Conservation (phyloP, 2,888 invertebrate species). For the Plebejus anna region DNA sequence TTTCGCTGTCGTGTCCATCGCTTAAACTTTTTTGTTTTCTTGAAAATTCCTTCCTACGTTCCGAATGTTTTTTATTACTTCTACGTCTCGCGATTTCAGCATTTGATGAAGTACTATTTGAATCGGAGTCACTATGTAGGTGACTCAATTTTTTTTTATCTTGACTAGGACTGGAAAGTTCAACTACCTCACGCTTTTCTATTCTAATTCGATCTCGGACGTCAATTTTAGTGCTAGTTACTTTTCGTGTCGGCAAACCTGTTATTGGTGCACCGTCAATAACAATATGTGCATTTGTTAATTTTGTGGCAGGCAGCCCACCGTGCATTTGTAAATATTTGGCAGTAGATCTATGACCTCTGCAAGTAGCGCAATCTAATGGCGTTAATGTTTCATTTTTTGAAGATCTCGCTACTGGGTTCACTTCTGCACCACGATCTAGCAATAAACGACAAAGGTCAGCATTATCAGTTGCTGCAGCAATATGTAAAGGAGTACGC, state of each 20-base stretch:
- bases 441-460: constrained; percentile 94
- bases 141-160: constrained; percentile 51
- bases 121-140: constrained; percentile 55
- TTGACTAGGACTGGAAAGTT: constrained; percentile 65
- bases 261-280: constrained; percentile 70
- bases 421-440: constrained; percentile 91
- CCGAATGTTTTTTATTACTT: constrained; percentile 53
- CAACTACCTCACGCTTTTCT: constrained; percentile 74
- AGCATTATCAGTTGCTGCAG: constrained; percentile 95
- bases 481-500: constrained; percentile 94
- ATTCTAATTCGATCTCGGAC: constrained; percentile 72
- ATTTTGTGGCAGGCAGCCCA: constrained; percentile 88
- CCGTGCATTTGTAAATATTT: constrained; percentile 95
- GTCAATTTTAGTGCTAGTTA: constrained; percentile 76
- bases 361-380: constrained; percentile 92
- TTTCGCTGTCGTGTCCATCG: constrained; percentile 72
- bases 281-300: constrained; percentile 73
- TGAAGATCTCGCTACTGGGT: constrained; percentile 89
- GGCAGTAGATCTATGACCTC: constrained; percentile 93
- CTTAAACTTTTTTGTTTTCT: constrained; percentile 72
- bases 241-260: constrained; percentile 66
- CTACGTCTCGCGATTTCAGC: constrained; percentile 58
- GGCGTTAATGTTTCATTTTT: constrained; percentile 94
- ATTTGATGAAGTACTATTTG: constrained; percentile 70
- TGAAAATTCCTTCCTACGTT: constrained; percentile 58